A percentile compares a stretch with the other conserved stretches of the same genome.
These are phyloP conservation scores for Coelopa frigida DNA, from an alignment of 1,140 invertebrate species.

Conservation along the genomic window DNA sequence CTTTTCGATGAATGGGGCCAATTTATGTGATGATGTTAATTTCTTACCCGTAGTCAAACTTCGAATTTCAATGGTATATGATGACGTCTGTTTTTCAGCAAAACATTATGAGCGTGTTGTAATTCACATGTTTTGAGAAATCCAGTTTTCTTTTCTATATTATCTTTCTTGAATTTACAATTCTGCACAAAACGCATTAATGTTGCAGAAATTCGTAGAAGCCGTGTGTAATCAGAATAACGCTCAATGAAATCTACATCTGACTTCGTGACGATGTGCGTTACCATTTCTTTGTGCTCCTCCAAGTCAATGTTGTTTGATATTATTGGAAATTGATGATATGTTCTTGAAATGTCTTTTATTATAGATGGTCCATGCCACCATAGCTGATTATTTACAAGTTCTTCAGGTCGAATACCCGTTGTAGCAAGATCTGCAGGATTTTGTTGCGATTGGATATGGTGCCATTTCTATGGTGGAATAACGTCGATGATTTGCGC, in stretches of 20 bases:
- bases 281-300: background rate
- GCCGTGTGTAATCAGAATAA: constrained; percentile 1
- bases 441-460: constrained; percentile 23
- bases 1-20: constrained; percentile 7
- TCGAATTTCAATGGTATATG: constrained; percentile 1
- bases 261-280: background rate
- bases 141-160: background rate
- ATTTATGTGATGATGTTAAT: background rate
- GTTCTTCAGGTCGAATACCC: constrained; percentile 10
- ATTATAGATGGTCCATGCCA: constrained; percentile 9
- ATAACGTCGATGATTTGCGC: constrained; percentile 20
- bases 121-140: constrained; percentile 2
- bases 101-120: background rate
- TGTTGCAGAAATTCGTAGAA: background rate
- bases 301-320: background rate
- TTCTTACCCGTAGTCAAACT: background rate
- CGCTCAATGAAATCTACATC: constrained; percentile 4
- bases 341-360: background rate
- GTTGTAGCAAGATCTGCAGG: constrained; percentile 21
- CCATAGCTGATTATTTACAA: constrained; percentile 6
- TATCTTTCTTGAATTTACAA: background rate
- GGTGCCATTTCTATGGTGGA: constrained; percentile 18
- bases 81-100: constrained; percentile 4
- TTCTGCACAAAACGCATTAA: constrained; percentile 2
- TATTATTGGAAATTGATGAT: background rate